These are phyloP conservation scores for Loripinus fragilis DNA, from an alignment of 2,888 invertebrate genomes.

Conservation along the genomic window DNA sequence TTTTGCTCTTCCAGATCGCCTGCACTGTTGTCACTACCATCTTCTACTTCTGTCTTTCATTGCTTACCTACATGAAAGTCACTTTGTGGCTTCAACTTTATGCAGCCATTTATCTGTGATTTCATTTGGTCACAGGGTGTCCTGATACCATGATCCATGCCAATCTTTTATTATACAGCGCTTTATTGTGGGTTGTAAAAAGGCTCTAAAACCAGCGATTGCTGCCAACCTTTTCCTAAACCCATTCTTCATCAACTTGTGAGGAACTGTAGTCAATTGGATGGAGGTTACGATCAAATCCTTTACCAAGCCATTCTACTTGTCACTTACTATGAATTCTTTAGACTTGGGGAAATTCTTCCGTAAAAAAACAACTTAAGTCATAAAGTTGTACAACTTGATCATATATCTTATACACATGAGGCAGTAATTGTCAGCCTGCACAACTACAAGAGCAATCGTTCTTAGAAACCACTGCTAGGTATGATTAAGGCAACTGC, in stretches of 20 bases:
- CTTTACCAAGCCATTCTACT: no score
- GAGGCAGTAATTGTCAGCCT: not conserved
- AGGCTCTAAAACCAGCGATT: not conserved
- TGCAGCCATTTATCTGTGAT: slow-evolving; percentile 10
- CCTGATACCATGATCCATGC: not conserved
- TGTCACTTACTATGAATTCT: slow-evolving; percentile 17
- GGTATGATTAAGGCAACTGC: no score
- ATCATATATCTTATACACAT: not conserved
- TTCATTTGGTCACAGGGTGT: not conserved
- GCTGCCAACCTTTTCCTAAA: not conserved
- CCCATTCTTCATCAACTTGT: not conserved
- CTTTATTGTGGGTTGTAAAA: slow-evolving; percentile 22
- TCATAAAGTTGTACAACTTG: slow-evolving; percentile 16
- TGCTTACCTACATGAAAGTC: no score
- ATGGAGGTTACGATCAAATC: no score
- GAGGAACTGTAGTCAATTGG: not conserved
- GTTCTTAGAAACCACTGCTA: no score
- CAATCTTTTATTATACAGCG: slow-evolving; percentile 5
- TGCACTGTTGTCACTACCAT: no score
- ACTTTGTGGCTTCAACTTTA: not conserved
- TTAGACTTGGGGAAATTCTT: slow-evolving; percentile 25
- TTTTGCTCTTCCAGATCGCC: no score
- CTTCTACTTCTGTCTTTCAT: slow-evolving; percentile 25
- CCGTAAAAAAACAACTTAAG: not conserved
- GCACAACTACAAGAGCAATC: no score